Evolutionary conservation across 2,888 invertebrate genomes (phyloP).

Genomic region (Merodon equestris): DNA sequence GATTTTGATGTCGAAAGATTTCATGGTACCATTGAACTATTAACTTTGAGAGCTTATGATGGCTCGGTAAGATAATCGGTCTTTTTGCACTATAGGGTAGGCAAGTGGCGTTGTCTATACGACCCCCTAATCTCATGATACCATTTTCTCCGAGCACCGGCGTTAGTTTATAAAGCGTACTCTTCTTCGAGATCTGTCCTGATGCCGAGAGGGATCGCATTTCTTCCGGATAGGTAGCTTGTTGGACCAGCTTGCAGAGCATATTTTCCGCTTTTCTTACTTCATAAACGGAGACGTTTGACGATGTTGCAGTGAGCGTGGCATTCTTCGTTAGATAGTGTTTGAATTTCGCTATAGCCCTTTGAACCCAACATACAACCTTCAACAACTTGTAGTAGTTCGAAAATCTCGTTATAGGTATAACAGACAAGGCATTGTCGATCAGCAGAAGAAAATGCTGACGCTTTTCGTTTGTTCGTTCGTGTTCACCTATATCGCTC

Average conservation of each 20-base stretch:
- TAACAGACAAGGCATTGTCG: neutral
- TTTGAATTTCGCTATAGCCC: neutral
- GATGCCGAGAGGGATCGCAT: neutral
- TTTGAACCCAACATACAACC: neutral
- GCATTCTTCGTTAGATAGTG: neutral
- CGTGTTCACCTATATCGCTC: neutral
- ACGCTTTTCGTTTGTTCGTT: too few relatives aligned
- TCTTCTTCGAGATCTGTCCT: too few relatives aligned
- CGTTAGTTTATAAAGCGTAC: too few relatives aligned
- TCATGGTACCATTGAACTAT: constrained; percentile 57
- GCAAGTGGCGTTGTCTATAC: neutral
- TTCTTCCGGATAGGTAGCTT: neutral
- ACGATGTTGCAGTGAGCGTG: neutral
- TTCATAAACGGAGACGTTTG: neutral
- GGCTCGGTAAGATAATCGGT: neutral
- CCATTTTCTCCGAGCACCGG: neutral
- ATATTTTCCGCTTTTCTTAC: neutral
- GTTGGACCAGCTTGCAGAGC: neutral
- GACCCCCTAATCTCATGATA: constrained; percentile 5
- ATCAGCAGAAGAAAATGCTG: too few relatives aligned
- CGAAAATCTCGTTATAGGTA: neutral
- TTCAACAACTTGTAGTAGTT: neutral
- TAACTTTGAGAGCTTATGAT: constrained; percentile 34
- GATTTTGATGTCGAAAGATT: constrained; percentile 28
- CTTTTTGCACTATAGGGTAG: neutral